Percentiles rank a stretch among this genome's conserved stretches.
Evolutionary conservation across 92 coral and sea anemone species (phyloP).

Genomic region (Phenganax stokvisi): DNA sequence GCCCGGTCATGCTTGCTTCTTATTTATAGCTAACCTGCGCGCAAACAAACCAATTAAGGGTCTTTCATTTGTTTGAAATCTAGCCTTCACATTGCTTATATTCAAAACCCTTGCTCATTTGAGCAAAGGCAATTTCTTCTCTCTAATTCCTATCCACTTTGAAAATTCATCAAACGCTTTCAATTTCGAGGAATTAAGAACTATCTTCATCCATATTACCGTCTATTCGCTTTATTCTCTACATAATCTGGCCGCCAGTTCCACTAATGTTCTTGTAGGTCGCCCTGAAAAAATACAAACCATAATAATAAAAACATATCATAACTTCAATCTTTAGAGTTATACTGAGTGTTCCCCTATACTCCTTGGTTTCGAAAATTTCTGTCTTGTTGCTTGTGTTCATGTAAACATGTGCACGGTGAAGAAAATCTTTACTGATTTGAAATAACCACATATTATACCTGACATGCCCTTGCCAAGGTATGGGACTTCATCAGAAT

Average conservation of each 20-base stretch:
- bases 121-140: too few species aligned
- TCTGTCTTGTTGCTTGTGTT: too few species aligned
- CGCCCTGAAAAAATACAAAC: conserved; percentile 48
- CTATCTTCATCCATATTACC: background rate
- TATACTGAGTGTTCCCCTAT: too few species aligned
- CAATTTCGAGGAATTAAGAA: background rate
- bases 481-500: conserved; percentile 77
- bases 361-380: too few species aligned
- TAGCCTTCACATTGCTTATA: too few species aligned
- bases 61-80: too few species aligned
- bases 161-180: background rate
- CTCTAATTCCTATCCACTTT: too few species aligned
- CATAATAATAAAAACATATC: too few species aligned
- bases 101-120: too few species aligned
- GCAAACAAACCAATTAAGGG: too few species aligned
- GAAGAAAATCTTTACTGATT: background rate
- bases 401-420: too few species aligned
- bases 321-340: too few species aligned
- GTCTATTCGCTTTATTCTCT: background rate
- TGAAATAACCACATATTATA: conserved; percentile 3
- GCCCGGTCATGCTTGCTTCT: background rate
- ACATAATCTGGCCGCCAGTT: conserved; percentile 53
- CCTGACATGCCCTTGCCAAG: conserved; percentile 96
- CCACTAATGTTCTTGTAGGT: conserved; percentile 80
- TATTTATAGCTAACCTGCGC: background rate